Conservation (phyloP, 2,888 invertebrate genomes). For the Lycocerus yunnanus region DNA sequence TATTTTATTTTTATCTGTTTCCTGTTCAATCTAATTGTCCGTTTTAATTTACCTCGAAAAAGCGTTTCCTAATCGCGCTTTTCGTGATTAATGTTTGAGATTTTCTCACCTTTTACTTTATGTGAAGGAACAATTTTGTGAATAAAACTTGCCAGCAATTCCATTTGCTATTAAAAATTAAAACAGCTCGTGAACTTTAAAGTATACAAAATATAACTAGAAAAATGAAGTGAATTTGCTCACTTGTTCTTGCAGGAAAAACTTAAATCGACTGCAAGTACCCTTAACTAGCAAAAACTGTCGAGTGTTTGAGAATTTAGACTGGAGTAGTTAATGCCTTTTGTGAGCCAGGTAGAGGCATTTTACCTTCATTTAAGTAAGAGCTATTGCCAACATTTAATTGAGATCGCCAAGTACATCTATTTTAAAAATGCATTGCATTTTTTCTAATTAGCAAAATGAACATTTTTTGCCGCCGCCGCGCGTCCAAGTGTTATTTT, state of each 20-base stretch:
- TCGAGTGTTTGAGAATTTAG: constrained; percentile 32
- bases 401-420: constrained; percentile 1
- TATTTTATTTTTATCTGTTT: constrained; percentile 25
- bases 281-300: constrained; percentile 32
- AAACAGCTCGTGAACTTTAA: not conserved
- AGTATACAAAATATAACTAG: not conserved
- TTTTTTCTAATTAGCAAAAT: not conserved
- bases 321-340: constrained; percentile 12
- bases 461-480: not conserved
- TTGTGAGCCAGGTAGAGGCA: constrained; percentile 16
- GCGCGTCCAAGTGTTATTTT: not conserved
- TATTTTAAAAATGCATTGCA: not conserved
- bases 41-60: constrained; percentile 20
- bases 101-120: constrained; percentile 12
- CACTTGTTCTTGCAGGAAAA: not conserved
- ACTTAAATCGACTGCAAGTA: constrained; percentile 18
- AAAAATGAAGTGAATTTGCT: not conserved
- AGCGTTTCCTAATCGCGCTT: constrained; percentile 15
- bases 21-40: constrained; percentile 26
- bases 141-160: no score
- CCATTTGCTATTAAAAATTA: not conserved
- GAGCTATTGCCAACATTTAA: constrained; percentile 15
- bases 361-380: constrained; percentile 30
- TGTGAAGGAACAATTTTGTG: not conserved
- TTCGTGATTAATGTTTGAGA: constrained; percentile 25